Base-by-base conservation (phyloP, 64 coral and sea anemone genomes). In the Pachyseris speciosa region DNA sequence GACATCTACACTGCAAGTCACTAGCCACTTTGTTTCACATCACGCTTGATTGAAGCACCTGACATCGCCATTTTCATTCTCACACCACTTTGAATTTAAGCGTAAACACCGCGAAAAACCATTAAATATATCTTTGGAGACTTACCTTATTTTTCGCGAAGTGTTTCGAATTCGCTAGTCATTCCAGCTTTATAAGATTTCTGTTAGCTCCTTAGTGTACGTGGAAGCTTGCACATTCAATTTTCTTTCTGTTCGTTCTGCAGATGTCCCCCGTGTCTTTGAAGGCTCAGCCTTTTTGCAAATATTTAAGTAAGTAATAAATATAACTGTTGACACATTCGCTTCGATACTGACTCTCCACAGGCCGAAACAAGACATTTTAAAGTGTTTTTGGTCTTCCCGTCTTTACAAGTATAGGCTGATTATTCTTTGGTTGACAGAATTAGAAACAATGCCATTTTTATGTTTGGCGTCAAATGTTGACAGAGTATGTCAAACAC, bases 241-340 rank as follows among this genome's bases (percentile, higher is more conserved):
- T 22, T 40, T n/a, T 81, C 5, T 81, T 61, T 33, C 27, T 79
- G 75, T 16, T 36, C 44, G 22, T 79, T 37, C 11, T 34, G 77
- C 77, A 81, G 77, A 63, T 81, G 77, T 81, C 32, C 20, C 20
- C 20, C 11, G 4, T 40, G 74, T 81, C 53, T 61, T 27, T 15
- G 15, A 39, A 43, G 2, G 57, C 50, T 30, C 30, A 55, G 28
- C 19, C 58, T 37, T 53, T 81, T 40, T 15, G 20, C 63, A 61
- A 81, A 81, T 81, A 81, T 81, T 81, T 81, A 52, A 37, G 22
- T 17, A 61, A 63, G 51, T 36, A 81, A 81, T 81, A 58, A 81
- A 81, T 81, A 81, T 81, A 53, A 25, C 52, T 81, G 52, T 81
- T 81, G 77, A 81, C 77, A 81, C 77, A 81, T 81, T 63, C 40